A percentile compares a stretch with the other conserved stretches of the same genome.
phyloP scores from a whole-genome alignment of 64 coral and sea anemone genomes.

The Pocillopora damicornis region DNA sequence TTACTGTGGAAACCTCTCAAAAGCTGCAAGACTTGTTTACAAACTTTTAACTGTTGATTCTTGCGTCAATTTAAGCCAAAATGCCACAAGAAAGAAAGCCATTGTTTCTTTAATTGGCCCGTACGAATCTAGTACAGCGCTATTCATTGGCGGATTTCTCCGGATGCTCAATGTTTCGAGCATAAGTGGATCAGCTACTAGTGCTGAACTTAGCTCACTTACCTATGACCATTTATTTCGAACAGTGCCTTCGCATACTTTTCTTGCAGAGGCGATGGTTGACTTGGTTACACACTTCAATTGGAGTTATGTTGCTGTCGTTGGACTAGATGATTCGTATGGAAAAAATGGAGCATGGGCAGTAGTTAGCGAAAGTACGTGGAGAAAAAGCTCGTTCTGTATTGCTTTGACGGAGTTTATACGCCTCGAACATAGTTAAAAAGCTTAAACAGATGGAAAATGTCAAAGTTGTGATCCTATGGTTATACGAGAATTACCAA shows the following conservation, averaged over 20 bases:
- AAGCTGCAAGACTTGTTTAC: not conserved
- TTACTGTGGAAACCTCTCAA: not conserved
- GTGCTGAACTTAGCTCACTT: slow-evolving; percentile 2
- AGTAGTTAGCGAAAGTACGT: not conserved
- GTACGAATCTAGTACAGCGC: not conserved
- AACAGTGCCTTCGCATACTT: not conserved
- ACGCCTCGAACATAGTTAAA: not conserved
- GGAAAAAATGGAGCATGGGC: slow-evolving; percentile 2
- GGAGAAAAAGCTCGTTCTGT: not conserved
- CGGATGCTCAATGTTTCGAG: not conserved
- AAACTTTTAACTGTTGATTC: not conserved
- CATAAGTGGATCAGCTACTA: not conserved
- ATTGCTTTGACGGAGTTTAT: not conserved
- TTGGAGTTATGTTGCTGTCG: not conserved
- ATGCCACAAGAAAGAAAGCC: not conserved
- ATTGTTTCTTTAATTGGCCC: not conserved
- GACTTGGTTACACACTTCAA: slow-evolving; percentile 18
- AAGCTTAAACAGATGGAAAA: not conserved
- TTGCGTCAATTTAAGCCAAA: not conserved
- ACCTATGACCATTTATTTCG: not conserved
- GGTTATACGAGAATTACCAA: not conserved
- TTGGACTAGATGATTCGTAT: slow-evolving; percentile 34
- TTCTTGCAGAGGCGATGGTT: slow-evolving; percentile 16
- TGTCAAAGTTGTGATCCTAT: slow-evolving; percentile 1
- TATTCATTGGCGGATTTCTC: not conserved